Conservation (phyloP, 2,113 vertebrate species). For the Lethenteron reissneri region DNA sequence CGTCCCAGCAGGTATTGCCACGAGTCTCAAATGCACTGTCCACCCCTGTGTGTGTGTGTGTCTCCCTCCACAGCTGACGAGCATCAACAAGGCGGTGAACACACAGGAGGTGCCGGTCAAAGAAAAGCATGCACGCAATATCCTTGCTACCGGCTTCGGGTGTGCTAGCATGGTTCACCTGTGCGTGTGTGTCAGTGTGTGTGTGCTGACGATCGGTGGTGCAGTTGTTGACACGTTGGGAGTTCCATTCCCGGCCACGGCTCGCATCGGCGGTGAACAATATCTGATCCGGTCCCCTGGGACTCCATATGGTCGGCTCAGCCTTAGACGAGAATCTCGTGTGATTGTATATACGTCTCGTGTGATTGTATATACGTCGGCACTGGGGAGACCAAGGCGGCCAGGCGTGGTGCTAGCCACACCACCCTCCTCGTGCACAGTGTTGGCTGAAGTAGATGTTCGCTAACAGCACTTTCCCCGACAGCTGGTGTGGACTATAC, state of each 20-base stretch:
- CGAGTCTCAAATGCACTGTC: no score
- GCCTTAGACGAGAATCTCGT: background rate
- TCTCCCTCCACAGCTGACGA: slow-evolving; percentile 53
- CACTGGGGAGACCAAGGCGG: slow-evolving; percentile 5
- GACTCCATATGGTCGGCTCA: no score
- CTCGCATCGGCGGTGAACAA: background rate
- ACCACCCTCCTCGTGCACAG: no score
- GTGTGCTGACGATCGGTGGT: slow-evolving; percentile 5
- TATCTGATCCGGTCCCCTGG: no score
- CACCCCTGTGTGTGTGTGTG: no score
- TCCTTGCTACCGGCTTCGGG: slow-evolving; percentile 32
- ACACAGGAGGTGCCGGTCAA: slow-evolving; percentile 96
- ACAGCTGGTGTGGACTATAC: no score
- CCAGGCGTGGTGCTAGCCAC: background rate
- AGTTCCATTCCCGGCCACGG: background rate
- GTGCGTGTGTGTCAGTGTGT: slow-evolving; percentile 9
- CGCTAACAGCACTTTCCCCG: no score
- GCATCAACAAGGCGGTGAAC: slow-evolving; percentile 99
- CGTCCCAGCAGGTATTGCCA: no score
- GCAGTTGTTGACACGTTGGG: rapidly evolving
- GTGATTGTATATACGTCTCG: background rate
- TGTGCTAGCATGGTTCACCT: slow-evolving; percentile 14
- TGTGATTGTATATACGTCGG: slow-evolving; percentile 1
- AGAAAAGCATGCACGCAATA: slow-evolving; percentile 98
- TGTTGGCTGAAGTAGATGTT: no score